A percentile compares a stretch with the other conserved stretches of the same genome.
phyloP scores from a whole-genome alignment of 2,888 invertebrate species.

The Cacoxenus indagator region DNA sequence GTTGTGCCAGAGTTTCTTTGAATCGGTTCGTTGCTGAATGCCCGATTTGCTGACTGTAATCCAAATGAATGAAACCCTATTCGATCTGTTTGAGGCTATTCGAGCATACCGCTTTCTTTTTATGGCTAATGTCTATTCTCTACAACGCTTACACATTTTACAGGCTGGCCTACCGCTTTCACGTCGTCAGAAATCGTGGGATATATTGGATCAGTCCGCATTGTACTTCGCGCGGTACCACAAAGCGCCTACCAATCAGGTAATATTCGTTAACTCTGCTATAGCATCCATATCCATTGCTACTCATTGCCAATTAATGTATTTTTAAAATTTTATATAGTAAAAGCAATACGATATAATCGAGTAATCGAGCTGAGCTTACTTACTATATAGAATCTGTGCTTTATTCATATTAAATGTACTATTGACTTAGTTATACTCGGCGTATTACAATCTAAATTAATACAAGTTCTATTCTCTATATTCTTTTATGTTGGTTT shows the following conservation, averaged over 20 bases:
- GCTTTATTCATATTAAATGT: not conserved
- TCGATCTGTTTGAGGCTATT: not conserved
- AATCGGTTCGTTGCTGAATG: too few relatives aligned
- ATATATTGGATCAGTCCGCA: slow-evolving; percentile 89
- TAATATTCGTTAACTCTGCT: slow-evolving; percentile 54
- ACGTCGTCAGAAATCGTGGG: slow-evolving; percentile 93
- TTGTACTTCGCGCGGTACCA: slow-evolving; percentile 81
- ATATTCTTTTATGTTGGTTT: slow-evolving; percentile 57
- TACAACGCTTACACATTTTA: not conserved
- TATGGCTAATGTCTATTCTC: not conserved
- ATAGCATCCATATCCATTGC: slow-evolving; percentile 24
- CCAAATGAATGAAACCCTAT: too few relatives aligned
- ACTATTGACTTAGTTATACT: slow-evolving; percentile 31
- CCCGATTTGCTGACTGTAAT: too few relatives aligned
- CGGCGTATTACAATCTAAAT: slow-evolving; percentile 53
- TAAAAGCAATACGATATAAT: not conserved
- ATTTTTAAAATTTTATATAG: slow-evolving; percentile 16
- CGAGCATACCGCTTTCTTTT: not conserved
- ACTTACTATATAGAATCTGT: slow-evolving; percentile 6
- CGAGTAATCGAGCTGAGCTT: not conserved
- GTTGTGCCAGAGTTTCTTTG: too few relatives aligned
- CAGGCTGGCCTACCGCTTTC: slow-evolving; percentile 67
- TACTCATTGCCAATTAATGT: slow-evolving; percentile 25
- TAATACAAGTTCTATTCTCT: slow-evolving; percentile 61
- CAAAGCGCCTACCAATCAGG: slow-evolving; percentile 77